Evolutionary conservation across 2,888 invertebrate genomes (phyloP), one percentile per base, ranked within the genome.

Genomic region (Chalcosyrphus nemorum): DNA sequence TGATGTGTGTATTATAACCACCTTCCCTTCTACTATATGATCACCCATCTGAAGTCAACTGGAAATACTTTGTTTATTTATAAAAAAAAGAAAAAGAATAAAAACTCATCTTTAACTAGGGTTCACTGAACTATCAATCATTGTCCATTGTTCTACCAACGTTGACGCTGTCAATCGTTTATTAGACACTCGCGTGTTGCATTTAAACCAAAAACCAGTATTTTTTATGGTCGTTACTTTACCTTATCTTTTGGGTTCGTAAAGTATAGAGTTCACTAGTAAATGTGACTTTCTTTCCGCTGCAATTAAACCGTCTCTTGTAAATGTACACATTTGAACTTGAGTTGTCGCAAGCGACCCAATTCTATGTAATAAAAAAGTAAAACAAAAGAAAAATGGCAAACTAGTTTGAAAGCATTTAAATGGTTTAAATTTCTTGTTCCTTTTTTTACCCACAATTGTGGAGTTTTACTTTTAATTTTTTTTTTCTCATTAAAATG

Each of bases 301-400:
- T 78, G 72, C 65, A 78, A 72, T 65, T 24, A 57, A 57, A 59
- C 13, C 15, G 68, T 41, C 24, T 65, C 65, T 65, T 65, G 45
- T 50, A 56, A 17, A n/a, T n/a, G n/a, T 63, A 7, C 29, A 29
- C 45, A 13, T 57, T 71, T 57, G 47, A 41, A 70, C 70, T 56
- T 61, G 43, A 52, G 35, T 38, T 71, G 54, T 50, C 50, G 13
- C 24, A 63, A 77, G 5, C 71, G 63, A 71, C 71, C 63, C 32
- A 63, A 24, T 68, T 68, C 15, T 17, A 47, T 7, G 7, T 13
- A 11, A n/a, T 45, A 57, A 57, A 65, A 54, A 4, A 3, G 4
- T 15, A 47, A 47, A 43, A 17, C 15, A 43, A 56, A 65, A 21
- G 35, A 45, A 15, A 45, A 17, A 29, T 24, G 24, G 24, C 32